These are phyloP conservation scores for Eupithecia pulchellata DNA, from an alignment of 2,888 invertebrate species.

Conservation along the genomic window DNA sequence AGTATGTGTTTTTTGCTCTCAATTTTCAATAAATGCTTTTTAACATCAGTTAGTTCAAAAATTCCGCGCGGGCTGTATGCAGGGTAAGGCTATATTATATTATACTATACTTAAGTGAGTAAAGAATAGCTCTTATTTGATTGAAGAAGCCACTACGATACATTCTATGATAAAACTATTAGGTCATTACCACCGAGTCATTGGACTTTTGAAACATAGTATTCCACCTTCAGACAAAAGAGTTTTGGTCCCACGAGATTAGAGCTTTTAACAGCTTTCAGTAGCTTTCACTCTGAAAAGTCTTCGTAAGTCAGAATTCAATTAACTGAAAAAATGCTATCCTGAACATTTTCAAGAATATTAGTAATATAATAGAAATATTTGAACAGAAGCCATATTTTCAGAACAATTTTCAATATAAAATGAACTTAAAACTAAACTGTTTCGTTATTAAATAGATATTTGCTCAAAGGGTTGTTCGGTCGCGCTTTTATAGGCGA, in stretches of 20 bases:
- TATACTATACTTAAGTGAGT: background rate
- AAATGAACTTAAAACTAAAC: conserved; percentile 45
- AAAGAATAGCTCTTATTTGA: background rate
- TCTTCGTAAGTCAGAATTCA: conserved; percentile 13
- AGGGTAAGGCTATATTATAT: background rate
- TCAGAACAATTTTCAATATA: conserved; percentile 39
- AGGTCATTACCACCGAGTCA: no score
- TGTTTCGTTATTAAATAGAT: conserved; percentile 54
- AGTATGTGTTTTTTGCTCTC: no score
- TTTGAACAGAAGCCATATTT: background rate
- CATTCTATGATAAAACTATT: background rate
- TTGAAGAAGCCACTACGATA: background rate
- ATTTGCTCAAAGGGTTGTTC: conserved; percentile 54
- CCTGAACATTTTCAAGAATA: background rate
- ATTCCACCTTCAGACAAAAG: conserved; percentile 2
- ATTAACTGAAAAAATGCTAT: conserved; percentile 4
- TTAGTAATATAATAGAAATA: background rate
- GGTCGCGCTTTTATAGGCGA: conserved; percentile 54
- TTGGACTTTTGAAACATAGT: background rate
- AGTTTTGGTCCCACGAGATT: conserved; percentile 16
- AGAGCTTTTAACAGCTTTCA: conserved; percentile 20
- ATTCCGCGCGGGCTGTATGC: background rate
- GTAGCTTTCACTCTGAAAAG: background rate
- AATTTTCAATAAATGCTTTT: background rate
- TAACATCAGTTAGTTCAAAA: background rate